A percentile compares a stretch with the other conserved stretches of the same genome.
These are phyloP conservation scores for Eclectus roratus DNA, from an alignment of 2,113 vertebrate species.

Conservation along the genomic window DNA sequence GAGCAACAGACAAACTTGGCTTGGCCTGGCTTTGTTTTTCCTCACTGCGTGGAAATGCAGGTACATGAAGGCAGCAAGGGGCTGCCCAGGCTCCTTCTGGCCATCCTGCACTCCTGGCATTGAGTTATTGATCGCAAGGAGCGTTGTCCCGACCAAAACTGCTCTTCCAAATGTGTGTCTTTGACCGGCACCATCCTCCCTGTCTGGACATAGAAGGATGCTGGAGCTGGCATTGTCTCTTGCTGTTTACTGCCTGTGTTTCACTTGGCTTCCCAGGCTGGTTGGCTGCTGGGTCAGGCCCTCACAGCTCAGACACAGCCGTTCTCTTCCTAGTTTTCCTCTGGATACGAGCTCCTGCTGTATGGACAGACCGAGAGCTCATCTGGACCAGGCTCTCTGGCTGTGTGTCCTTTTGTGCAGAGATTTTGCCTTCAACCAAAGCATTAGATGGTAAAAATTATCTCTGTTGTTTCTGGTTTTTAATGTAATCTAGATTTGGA, in stretches of 20 bases:
- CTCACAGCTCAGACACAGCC: fast-evolving
- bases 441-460: background rate
- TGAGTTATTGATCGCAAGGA: background rate
- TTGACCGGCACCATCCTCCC: fast-evolving
- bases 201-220: fast-evolving
- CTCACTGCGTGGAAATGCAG: background rate
- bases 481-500: background rate
- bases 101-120: background rate
- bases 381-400: fast-evolving
- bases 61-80: background rate
- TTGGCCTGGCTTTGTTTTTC: background rate
- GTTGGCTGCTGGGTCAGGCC: background rate
- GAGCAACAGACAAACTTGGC: slow-evolving; percentile 15
- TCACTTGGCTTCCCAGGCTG: fast-evolving
- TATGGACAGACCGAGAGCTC: background rate
- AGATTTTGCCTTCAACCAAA: background rate
- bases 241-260: background rate
- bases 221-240: background rate
- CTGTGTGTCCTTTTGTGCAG: background rate
- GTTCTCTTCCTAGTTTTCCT: fast-evolving
- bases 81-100: background rate
- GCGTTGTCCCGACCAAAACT: fast-evolving
- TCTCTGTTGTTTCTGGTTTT: background rate
- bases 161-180: background rate
- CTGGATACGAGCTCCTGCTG: background rate